phyloP scores from a whole-genome alignment of 2,113 vertebrate species.

The Seriola rivoliana region DNA sequence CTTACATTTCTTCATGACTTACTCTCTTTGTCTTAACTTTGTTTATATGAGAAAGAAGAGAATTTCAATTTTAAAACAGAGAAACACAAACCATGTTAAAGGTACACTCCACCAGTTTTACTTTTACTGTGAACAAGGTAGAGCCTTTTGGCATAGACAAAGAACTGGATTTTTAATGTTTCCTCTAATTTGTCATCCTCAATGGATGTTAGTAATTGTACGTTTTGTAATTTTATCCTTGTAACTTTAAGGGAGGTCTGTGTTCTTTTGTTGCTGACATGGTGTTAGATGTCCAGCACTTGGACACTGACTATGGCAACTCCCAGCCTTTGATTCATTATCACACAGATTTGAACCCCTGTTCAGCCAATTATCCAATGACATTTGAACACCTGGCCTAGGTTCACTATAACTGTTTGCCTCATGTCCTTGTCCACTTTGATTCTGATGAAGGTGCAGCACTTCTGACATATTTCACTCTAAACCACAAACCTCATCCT shows the following conservation, averaged over 20 bases:
- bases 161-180: background rate
- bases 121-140: no score
- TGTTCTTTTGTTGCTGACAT: background rate
- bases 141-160: no score
- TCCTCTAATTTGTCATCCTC: background rate
- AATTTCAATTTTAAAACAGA: no score
- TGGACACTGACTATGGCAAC: background rate
- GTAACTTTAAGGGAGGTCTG: background rate
- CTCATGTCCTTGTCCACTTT: no score
- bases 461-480: no score
- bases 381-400: background rate
- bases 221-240: background rate
- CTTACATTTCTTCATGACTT: no score
- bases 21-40: no score
- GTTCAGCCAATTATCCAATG: background rate
- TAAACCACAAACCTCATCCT: no score
- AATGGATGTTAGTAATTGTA: background rate
- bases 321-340: background rate
- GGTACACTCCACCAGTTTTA: no score
- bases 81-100: no score
- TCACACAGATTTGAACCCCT: background rate
- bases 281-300: background rate
- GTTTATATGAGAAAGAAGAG: no score
- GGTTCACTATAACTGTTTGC: background rate
- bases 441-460: no score